Base-by-base conservation (phyloP, 1,140 invertebrate genomes). In the Drosophila albomicans region DNA sequence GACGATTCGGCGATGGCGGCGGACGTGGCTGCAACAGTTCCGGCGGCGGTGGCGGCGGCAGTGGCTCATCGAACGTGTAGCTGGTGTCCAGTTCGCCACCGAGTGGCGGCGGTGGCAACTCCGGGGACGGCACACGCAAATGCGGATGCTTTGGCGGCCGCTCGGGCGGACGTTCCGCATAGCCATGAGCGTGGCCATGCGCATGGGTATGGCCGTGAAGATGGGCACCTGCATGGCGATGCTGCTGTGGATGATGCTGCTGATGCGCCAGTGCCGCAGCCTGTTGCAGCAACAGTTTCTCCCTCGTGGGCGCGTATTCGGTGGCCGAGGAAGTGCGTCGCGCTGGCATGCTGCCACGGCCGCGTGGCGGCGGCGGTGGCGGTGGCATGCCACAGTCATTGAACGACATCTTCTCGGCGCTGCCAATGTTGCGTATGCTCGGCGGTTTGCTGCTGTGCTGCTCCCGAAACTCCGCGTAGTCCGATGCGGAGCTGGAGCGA, bases 111-210 rank as follows among this genome's bases (percentile, higher is more conserved):
- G 95, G 95, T n/a, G 95, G 96, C 76, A 96, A 81, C 81, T 96
- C 96, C 0, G 96, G 96, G 82, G 95, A 96, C 1, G 95, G 94
- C n/a, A 96, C 93, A 20, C 95, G 92, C 35, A 93, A 82, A 81
- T 96, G 95, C 0, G 96, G 96, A 90, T 96, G 96, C 92, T 97
- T 97, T 4, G 94, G 94, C 41, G 94, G 94, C 41, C 94, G 92
- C 76, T 97, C 96, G 1, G 96, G 96, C 0, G 64, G 63, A 10
- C 78, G 61, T n/a, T 46, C 51, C 25, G 20, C 62, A n/a, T 20
- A 41, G 35, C 54, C 56, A 25, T 43, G 20, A 2, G n/a, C n/a
- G 16, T 13, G 56, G 2, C 5, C 56, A n/a, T 61, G 65, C 0
- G 5, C 16, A 28, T 25, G 49, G 2, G 25, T 52, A 5, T 62